Base-by-base conservation (phyloP, 2,113 vertebrate genomes). In the Cebidichthys violaceus region DNA sequence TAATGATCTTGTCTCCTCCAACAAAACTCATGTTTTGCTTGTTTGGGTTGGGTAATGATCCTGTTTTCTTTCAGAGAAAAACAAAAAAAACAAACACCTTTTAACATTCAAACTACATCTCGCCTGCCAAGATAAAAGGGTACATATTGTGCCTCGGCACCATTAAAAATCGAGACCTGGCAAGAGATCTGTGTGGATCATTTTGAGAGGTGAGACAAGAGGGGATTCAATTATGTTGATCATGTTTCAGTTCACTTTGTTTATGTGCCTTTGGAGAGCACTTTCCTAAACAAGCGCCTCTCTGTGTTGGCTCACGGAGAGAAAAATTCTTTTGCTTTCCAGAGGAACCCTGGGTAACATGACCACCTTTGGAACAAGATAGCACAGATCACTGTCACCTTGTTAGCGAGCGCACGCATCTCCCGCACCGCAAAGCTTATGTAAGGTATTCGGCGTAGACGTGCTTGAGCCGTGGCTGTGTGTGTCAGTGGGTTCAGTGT, bases 401-500 rank as follows among this genome's bases (percentile, higher is more conserved):
- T 67, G 79, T 90, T 80, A 73, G 82, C 71, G 43, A 17, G 18
- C 75, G 52, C 82, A 70, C 64, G 75, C 43, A 74, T 75, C 79
- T 78, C 80, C 66, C 79, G 59, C 78, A n/a, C 52, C n/a, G 24
- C 59, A 52, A 69, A 75, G 81, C 79, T 90, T 91, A 93, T 88
- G 75, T 75, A 81, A 91, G 76, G 68, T 60, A 37, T 87, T 86
- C 80, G 77, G 71, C 73, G 50, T 39, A 77, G 82, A 82, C 85
- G 88, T 73, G 88, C 75, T 73, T 27, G 60, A 69, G 82, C 79
- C 52, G 7, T 9, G 65, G 54, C 83, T 73, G 87, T 79, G 87
- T 81, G 83, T 93, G 91, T 93, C 89, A 91, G 90, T 87, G 90
- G 87, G 90, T 93, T 91, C 90, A 89, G 78, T 89, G 88, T 92